Base-by-base conservation (phyloP, 2,888 invertebrate genomes). In the Dendrolimus houi region DNA sequence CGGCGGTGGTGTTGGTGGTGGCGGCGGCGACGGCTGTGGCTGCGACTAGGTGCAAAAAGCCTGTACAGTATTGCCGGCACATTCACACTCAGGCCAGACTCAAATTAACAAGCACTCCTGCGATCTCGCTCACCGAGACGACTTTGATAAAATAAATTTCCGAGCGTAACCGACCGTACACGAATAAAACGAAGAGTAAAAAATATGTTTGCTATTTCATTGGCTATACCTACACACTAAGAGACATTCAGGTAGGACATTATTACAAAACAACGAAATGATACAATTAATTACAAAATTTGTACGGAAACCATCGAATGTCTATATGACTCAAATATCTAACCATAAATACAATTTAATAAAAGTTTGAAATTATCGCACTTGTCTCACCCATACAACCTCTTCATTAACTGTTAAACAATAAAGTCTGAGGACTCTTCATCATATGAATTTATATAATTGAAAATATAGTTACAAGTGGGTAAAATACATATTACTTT, bases 71-170 rank as follows among this genome's bases (percentile, higher is more conserved):
- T 85, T 69, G 84, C 80, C 73, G 81, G 74, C 76, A 73, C 77
- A 75, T 76, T 87, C 87, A 73, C 87, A 83, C 87, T 74, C 79
- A 78, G 77, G 74, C 73, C 73, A 73, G 64, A 70, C 68, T 69
- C 70, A 74, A 77, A 76, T 75, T 70, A 69, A 68, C 67, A 68
- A 73, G 72, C 68, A 74, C 71, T 74, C 65, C 69, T 70, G 77
- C 84, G 80, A 76, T 87, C 88, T 87, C 86, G 74, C 87, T 89
- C 83, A 63, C 66, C 62, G 70, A 69, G 64, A 77, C 85, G 83
- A 83, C 64, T 71, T 66, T 67, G 69, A 71, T 71, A 75, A 80
- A 66, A 78, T 71, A 70, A 67, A 70, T 71, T 66, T 74, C 67
- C 85, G 86, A 83, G 73, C 73, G 69, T 66, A 69, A 60, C 80